A percentile compares a stretch with the other conserved stretches of the same genome.
These are phyloP conservation scores for Cataglyphis hispanica DNA, from an alignment of 1,140 invertebrate genomes.

Conservation along the genomic window DNA sequence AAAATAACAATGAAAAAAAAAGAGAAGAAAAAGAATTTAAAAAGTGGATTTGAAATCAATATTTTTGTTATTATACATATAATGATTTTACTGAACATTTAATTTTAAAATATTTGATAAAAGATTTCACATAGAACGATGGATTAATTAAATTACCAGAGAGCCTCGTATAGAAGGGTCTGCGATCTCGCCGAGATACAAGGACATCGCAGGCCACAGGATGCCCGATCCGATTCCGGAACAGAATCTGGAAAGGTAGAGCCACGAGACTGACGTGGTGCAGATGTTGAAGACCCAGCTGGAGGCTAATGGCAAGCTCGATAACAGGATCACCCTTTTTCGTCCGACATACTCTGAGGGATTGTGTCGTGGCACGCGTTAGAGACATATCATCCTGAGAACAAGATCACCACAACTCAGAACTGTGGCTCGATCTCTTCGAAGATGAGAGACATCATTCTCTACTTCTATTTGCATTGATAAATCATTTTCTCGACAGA, in stretches of 20 bases:
- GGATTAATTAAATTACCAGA: constrained; percentile 84
- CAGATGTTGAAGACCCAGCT: constrained; percentile 87
- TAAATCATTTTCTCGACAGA: background rate
- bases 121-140: background rate
- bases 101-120: constrained; percentile 1
- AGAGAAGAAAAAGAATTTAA: background rate
- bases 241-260: constrained; percentile 86
- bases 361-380: constrained; percentile 66
- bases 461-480: background rate
- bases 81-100: background rate
- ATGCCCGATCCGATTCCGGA: constrained; percentile 87
- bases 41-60: background rate
- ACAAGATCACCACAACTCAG: constrained; percentile 77
- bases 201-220: constrained; percentile 85
- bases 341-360: constrained; percentile 87
- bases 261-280: constrained; percentile 79
- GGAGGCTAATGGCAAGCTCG: constrained; percentile 84
- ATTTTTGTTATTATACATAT: background rate
- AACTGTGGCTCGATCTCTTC: constrained; percentile 19
- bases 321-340: constrained; percentile 85
- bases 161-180: constrained; percentile 88
- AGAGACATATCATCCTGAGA: constrained; percentile 67
- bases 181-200: constrained; percentile 88
- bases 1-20: background rate
- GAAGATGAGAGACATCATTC: background rate